These are phyloP conservation scores for Cephus cinctus DNA, from an alignment of 1,140 invertebrate genomes.

Conservation along the genomic window DNA sequence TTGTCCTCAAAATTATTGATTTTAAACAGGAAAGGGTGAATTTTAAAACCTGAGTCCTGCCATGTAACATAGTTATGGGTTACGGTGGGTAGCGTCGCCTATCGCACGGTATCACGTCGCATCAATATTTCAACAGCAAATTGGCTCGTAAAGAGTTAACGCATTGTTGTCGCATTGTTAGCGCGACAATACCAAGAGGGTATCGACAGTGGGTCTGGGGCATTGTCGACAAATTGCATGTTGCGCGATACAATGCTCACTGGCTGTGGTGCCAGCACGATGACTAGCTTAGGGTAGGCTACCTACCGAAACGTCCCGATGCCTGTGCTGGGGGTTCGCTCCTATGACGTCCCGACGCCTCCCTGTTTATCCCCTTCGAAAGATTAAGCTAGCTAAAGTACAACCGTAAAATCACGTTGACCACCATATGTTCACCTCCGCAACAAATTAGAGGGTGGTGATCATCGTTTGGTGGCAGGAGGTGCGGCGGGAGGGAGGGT, in stretches of 20 bases:
- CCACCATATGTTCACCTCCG: conserved; percentile 39
- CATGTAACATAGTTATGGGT: no score
- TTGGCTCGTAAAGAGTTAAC: conserved; percentile 32
- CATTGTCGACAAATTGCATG: conserved; percentile 35
- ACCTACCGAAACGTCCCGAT: conserved; percentile 3
- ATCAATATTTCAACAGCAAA: conserved; percentile 40
- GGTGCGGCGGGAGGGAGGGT: no score
- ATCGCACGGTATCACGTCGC: conserved; percentile 3
- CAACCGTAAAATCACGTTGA: conserved; percentile 37
- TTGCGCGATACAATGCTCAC: conserved; percentile 23
- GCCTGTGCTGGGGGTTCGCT: no score
- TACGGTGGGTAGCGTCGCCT: conserved; percentile 1
- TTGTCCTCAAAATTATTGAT: no score
- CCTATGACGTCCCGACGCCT: no score
- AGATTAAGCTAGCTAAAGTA: conserved; percentile 27
- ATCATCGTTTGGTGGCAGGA: no score
- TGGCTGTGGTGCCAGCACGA: neutral
- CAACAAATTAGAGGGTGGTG: no score
- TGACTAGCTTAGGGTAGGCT: conserved; percentile 15
- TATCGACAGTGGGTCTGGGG: neutral
- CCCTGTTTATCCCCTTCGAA: conserved; percentile 2
- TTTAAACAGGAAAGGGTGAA: no score
- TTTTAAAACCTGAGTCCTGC: no score
- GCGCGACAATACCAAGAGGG: conserved; percentile 26
- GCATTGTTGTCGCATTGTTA: conserved; percentile 32